phyloP scores from a whole-genome alignment of 2,113 vertebrate species.

The Notarius quadriscutis region DNA sequence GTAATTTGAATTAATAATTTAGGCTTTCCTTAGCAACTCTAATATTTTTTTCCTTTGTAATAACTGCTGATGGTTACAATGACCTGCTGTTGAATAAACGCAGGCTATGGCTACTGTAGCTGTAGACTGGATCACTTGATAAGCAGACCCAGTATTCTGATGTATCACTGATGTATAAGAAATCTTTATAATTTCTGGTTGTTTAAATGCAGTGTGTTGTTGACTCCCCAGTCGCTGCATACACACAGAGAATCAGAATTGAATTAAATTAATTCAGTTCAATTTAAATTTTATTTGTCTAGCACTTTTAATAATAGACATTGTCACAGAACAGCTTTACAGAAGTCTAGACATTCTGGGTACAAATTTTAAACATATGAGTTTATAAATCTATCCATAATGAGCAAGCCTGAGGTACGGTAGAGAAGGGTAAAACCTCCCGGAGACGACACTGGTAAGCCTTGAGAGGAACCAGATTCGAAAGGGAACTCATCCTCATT shows the following conservation, averaged over 20 bases:
- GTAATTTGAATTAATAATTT: not conserved
- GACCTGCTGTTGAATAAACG: not conserved
- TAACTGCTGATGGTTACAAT: not conserved
- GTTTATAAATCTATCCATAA: too few relatives aligned
- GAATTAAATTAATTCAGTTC: not conserved
- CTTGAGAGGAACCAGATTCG: too few relatives aligned
- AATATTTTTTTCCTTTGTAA: not conserved
- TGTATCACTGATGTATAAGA: not conserved
- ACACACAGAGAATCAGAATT: not conserved
- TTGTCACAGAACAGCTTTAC: too few relatives aligned
- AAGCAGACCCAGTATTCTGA: not conserved
- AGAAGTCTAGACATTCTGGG: too few relatives aligned
- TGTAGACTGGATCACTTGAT: not conserved
- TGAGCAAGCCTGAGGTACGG: too few relatives aligned
- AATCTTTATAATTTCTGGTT: not conserved
- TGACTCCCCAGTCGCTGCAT: not conserved
- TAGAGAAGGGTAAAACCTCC: too few relatives aligned
- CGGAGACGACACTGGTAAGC: too few relatives aligned
- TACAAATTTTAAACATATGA: too few relatives aligned
- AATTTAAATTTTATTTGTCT: too few relatives aligned
- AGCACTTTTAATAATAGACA: too few relatives aligned
- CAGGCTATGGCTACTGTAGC: not conserved
- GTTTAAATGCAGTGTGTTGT: not conserved
- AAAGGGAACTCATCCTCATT: too few relatives aligned
- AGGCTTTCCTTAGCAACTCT: not conserved